A percentile compares a stretch with the other conserved stretches of the same genome.
phyloP scores from a whole-genome alignment of 2,888 invertebrate species.

The Plemyria rubiginata region DNA sequence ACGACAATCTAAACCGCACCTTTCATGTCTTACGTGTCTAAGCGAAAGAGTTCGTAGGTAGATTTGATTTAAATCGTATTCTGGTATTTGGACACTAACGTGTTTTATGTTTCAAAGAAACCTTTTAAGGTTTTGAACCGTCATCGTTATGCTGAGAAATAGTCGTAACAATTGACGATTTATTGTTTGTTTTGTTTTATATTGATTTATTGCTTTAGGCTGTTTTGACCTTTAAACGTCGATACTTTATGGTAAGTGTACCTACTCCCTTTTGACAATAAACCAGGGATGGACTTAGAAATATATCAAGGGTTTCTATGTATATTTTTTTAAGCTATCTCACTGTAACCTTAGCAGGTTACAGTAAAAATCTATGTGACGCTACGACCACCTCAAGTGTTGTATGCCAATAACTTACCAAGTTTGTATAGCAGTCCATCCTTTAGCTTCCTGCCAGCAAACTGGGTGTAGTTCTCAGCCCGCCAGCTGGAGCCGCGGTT shows the following conservation, averaged over 20 bases:
- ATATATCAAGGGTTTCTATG: background rate
- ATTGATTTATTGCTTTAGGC: constrained; percentile 22
- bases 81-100: background rate
- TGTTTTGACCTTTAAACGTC: constrained; percentile 19
- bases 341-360: too few species aligned
- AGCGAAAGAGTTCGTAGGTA: background rate
- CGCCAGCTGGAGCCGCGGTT: constrained; percentile 87
- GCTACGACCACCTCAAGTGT: too few species aligned
- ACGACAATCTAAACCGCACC: too few species aligned
- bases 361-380: too few species aligned
- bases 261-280: background rate
- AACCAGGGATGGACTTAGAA: constrained; percentile 8
- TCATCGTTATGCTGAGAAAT: constrained; percentile 5
- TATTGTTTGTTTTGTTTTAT: constrained; percentile 29
- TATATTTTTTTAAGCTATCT: too few species aligned
- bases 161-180: constrained; percentile 14
- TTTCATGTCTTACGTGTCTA: too few species aligned
- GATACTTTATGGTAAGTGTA: constrained; percentile 6
- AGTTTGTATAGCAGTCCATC: constrained; percentile 92
- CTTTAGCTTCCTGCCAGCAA: constrained; percentile 92
- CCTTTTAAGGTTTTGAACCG: constrained; percentile 12
- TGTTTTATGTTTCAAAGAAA: background rate
- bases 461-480: constrained; percentile 92
- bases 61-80: background rate
- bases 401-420: constrained; percentile 77